These are phyloP conservation scores for Tipula lateralis DNA, from an alignment of 2,888 invertebrate genomes.

Conservation along the genomic window DNA sequence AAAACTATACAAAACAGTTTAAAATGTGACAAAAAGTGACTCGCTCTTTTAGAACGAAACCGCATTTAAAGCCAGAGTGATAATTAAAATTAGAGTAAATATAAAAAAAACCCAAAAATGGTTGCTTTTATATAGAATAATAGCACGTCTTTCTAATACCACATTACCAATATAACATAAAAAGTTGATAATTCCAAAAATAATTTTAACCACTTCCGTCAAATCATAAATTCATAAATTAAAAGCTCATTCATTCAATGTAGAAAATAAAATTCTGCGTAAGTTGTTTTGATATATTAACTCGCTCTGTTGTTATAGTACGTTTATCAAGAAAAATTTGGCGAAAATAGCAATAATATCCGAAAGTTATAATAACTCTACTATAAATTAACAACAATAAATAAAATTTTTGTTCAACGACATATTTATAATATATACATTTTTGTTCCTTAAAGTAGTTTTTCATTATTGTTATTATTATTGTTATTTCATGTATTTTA, in stretches of 20 bases:
- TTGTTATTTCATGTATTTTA: not conserved
- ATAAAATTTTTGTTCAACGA: not conserved
- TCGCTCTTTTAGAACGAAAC: too few species aligned
- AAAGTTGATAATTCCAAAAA: not conserved
- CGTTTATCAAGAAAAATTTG: slow-evolving; percentile 28
- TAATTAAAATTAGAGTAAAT: too few species aligned
- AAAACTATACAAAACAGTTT: too few species aligned
- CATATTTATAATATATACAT: not conserved
- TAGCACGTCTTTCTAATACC: not conserved
- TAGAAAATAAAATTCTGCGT: not conserved
- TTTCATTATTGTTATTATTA: not conserved
- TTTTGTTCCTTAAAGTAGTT: slow-evolving; percentile 15
- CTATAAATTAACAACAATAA: not conserved
- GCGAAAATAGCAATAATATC: slow-evolving; percentile 34
- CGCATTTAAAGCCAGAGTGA: too few species aligned
- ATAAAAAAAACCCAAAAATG: too few species aligned
- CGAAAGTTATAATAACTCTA: slow-evolving; percentile 31
- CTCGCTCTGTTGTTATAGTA: not conserved
- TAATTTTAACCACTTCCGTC: not conserved
- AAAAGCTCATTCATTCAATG: not conserved
- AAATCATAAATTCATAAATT: not conserved
- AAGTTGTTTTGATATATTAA: not conserved
- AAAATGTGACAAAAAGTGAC: too few species aligned
- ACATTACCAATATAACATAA: too few species aligned
- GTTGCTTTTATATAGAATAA: too few species aligned